phyloP scores from a whole-genome alignment of 2,113 vertebrate species.

The Rhinichthys klamathensis region DNA sequence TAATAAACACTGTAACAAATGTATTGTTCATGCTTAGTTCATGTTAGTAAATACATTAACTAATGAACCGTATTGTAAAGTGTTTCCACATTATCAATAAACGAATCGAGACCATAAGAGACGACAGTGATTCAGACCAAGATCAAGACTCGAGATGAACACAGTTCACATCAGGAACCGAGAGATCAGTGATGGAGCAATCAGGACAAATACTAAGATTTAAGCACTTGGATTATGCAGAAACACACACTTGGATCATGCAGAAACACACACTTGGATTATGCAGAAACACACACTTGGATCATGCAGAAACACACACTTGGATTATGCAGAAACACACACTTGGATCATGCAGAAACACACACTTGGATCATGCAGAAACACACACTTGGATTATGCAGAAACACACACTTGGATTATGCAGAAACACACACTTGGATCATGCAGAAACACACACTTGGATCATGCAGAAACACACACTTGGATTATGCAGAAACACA shows the following conservation, averaged over 20 bases:
- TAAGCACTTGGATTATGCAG: background rate
- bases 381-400: conserved; percentile 52
- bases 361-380: conserved; percentile 41
- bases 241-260: too few relatives aligned
- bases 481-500: conserved; percentile 47
- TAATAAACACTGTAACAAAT: too few relatives aligned
- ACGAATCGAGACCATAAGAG: too few relatives aligned
- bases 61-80: too few relatives aligned
- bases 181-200: background rate
- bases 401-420: conserved; percentile 54
- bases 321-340: conserved; percentile 49
- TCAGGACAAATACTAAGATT: background rate
- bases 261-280: conserved; percentile 54
- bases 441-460: conserved; percentile 50
- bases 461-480: conserved; percentile 50
- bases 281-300: conserved; percentile 50
- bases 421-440: conserved; percentile 52
- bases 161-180: background rate
- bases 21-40: too few relatives aligned
- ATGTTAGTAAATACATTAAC: too few relatives aligned
- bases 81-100: too few relatives aligned
- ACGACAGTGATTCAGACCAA: background rate
- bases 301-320: conserved; percentile 50
- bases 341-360: conserved; percentile 46
- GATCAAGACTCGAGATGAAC: background rate